phyloP scores from a whole-genome alignment of 2,797 vertebrate species.

The Cheirogaleus major region DNA sequence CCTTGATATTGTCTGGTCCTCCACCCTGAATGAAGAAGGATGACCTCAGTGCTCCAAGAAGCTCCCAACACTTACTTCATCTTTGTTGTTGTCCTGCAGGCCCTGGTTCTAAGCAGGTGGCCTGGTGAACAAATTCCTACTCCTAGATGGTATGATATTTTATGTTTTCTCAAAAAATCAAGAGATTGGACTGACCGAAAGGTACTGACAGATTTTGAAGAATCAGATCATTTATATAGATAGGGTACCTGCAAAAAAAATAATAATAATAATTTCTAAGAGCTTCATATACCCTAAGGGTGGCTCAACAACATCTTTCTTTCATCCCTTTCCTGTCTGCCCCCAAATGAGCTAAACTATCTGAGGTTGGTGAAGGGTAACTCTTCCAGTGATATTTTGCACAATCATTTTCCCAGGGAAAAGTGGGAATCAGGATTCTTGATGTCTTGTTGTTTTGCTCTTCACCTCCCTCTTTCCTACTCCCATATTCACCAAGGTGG shows the following conservation, averaged over 20 bases:
- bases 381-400: neutral
- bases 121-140: neutral
- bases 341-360: neutral
- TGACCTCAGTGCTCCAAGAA: neutral
- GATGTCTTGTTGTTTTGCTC: neutral
- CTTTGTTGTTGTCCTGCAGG: neutral
- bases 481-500: neutral
- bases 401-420: neutral
- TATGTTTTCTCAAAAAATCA: neutral
- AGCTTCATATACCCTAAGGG: neutral
- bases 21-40: neutral
- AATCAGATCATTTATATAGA: neutral
- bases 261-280: neutral
- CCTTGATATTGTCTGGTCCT: neutral
- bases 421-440: neutral
- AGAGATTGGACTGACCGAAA: neutral
- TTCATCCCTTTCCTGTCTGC: neutral
- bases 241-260: too few species aligned
- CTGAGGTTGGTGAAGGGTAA: neutral
- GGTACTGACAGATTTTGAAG: neutral
- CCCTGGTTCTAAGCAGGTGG: neutral
- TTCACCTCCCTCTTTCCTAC: neutral
- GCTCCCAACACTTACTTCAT: neutral
- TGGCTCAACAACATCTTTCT: neutral
- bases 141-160: neutral